phyloP scores from a whole-genome alignment of 2,797 vertebrate species.

The Pelobates cultripes region DNA sequence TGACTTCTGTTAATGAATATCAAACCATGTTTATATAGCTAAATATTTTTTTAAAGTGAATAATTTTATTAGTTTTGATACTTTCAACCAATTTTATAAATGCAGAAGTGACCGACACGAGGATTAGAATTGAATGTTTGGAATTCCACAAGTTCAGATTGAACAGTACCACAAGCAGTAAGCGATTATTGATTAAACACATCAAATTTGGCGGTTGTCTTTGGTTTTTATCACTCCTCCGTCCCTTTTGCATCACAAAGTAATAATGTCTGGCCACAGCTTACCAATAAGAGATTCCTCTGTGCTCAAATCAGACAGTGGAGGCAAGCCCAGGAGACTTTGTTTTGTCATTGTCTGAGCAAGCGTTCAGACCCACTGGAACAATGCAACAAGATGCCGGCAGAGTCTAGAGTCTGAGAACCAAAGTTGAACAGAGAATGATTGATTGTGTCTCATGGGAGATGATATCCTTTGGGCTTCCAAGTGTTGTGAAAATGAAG shows the following conservation, averaged over 20 bases:
- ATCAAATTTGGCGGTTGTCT: not conserved
- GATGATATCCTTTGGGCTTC: not conserved
- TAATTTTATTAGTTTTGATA: too few species aligned
- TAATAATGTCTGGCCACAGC: not conserved
- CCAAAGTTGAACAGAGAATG: conserved; percentile 27
- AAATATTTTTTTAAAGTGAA: too few species aligned
- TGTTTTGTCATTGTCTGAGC: conserved; percentile 24
- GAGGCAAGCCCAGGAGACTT: not conserved
- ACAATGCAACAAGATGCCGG: conserved; percentile 21
- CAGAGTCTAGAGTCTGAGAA: conserved; percentile 31
- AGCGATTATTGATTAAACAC: not conserved
- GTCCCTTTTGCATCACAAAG: not conserved
- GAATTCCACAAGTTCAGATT: not conserved
- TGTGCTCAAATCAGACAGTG: conserved; percentile 10
- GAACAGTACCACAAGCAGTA: not conserved
- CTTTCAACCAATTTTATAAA: too few species aligned
- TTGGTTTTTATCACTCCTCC: not conserved
- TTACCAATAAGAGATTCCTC: not conserved
- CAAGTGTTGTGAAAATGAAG: conserved; percentile 29
- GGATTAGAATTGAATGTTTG: too few species aligned
- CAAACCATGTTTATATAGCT: too few species aligned
- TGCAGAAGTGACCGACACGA: too few species aligned
- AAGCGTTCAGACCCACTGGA: conserved; percentile 21
- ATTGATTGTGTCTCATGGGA: conserved; percentile 48
- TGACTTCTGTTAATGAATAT: too few species aligned